Conservation (phyloP, 2,797 vertebrate species). For the Hafferia zeledoni region DNA sequence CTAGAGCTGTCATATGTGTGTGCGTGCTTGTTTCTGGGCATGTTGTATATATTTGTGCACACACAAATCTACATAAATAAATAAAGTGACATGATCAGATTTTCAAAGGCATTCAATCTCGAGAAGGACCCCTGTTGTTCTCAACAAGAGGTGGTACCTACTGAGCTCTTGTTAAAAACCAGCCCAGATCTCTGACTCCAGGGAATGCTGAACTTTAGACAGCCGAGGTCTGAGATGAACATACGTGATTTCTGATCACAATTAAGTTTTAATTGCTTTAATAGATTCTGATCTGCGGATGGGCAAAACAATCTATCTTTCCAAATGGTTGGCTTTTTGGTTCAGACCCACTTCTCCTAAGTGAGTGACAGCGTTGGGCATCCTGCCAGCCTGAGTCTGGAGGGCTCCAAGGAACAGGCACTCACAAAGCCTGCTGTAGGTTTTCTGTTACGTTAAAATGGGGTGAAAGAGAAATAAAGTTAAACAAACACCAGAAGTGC, state of each 20-base stretch:
- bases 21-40: neutral
- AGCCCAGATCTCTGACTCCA: neutral
- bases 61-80: conserved; percentile 59
- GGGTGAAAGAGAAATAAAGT: conserved; percentile 33
- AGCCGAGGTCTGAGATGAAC: neutral
- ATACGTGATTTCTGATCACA: neutral
- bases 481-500: conserved; percentile 39
- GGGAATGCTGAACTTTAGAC: neutral
- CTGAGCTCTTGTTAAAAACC: conserved; percentile 17
- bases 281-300: neutral
- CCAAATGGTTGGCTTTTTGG: neutral
- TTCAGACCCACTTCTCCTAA: neutral
- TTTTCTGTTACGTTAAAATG: neutral
- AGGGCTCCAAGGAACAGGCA: neutral
- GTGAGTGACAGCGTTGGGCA: neutral
- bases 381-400: neutral
- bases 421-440: neutral
- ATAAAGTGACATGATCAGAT: conserved; percentile 40
- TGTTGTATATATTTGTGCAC: conserved; percentile 1
- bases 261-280: neutral
- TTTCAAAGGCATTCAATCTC: conserved; percentile 20
- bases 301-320: neutral
- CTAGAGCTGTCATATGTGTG: conserved; percentile 14
- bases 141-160: neutral
- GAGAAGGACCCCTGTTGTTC: neutral